These are phyloP conservation scores for Dolichotis patagonum DNA, from an alignment of 2,113 vertebrate genomes.

Conservation along the genomic window DNA sequence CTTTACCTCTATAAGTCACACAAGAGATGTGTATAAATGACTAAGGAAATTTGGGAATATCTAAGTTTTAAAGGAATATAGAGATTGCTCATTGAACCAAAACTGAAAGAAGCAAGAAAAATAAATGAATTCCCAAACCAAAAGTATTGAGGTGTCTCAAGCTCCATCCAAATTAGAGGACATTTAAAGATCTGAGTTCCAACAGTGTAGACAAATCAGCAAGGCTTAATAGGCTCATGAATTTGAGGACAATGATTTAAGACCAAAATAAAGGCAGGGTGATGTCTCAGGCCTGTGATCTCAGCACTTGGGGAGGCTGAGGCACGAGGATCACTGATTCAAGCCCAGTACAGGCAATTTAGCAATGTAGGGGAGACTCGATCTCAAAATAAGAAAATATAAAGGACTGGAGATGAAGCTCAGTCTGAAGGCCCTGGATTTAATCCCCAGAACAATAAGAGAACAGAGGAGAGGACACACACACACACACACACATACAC, in stretches of 20 bases:
- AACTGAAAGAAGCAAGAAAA: constrained; percentile 10
- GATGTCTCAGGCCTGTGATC: neutral
- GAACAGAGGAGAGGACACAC: too few species aligned
- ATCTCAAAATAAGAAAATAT: neutral
- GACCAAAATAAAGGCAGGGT: neutral
- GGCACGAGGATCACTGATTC: neutral
- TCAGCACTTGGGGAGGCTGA: neutral
- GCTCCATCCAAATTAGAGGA: neutral
- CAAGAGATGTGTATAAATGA: neutral
- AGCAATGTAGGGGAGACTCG: neutral
- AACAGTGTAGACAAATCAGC: neutral
- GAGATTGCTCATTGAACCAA: neutral
- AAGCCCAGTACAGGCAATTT: neutral
- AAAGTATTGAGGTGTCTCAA: neutral
- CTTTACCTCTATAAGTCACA: neutral
- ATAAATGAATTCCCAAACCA: neutral
- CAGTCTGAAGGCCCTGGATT: neutral
- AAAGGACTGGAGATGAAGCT: neutral
- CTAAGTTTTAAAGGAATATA: neutral
- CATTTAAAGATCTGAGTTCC: neutral
- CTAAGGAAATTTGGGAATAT: neutral
- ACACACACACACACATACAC: neutral
- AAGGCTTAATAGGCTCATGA: neutral
- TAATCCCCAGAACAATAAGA: neutral
- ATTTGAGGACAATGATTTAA: neutral